phyloP scores from a whole-genome alignment of 2,888 invertebrate genomes.

The Acholoe squamosa region DNA sequence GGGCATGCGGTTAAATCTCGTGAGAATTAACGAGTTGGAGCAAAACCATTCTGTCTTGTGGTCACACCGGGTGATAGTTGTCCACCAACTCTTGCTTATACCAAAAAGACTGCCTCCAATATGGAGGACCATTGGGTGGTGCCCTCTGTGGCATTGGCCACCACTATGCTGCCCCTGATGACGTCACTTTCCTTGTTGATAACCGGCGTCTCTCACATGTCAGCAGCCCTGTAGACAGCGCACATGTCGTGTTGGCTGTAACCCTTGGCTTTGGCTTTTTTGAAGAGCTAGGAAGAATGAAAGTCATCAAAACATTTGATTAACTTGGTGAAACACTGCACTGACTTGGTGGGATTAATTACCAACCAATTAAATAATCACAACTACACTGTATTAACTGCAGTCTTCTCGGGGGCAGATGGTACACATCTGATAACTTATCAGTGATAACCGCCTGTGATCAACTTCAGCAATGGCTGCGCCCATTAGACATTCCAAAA shows the following conservation, averaged over 20 bases:
- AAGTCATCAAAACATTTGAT: no score
- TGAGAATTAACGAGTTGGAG: not conserved
- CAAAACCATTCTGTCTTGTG: not conserved
- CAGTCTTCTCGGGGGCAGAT: no score
- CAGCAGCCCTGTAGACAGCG: conserved; percentile 89
- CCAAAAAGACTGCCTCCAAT: not conserved
- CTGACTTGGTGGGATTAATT: no score
- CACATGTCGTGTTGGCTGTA: conserved; percentile 96
- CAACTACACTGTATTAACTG: no score
- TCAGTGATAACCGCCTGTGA: no score
- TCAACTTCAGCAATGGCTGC: no score
- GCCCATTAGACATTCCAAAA: no score
- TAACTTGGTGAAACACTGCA: no score
- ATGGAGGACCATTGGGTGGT: conserved; percentile 2
- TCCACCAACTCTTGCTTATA: not conserved
- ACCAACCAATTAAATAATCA: no score
- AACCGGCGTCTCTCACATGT: conserved; percentile 63
- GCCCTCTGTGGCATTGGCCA: not conserved
- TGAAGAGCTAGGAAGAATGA: conserved; percentile 87
- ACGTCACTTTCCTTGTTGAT: conserved; percentile 15
- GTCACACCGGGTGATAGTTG: not conserved
- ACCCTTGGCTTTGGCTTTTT: conserved; percentile 96
- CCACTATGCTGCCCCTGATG: conserved; percentile 21
- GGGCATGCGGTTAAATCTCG: not conserved
- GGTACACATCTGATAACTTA: no score